Evolutionary conservation across 2,113 vertebrate species (phyloP).

Genomic region (Cichladusa arquata): DNA sequence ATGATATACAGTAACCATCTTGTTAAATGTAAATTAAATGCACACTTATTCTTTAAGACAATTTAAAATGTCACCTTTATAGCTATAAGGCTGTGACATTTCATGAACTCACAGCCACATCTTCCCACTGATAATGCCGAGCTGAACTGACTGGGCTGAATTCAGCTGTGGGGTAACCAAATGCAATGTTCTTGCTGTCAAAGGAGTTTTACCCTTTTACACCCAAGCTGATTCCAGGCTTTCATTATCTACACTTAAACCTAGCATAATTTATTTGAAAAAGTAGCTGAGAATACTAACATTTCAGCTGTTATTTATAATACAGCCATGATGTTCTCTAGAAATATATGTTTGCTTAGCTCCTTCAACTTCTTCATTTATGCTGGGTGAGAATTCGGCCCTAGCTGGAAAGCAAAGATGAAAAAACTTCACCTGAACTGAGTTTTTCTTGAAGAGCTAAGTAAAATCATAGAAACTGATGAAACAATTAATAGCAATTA

Average conservation of each 20-base stretch:
- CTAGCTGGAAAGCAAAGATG: neutral
- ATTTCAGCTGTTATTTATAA: conserved; percentile 7
- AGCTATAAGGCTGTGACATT: conserved; percentile 63
- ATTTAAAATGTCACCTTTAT: conserved; percentile 65
- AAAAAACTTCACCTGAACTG: neutral
- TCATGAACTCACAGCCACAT: conserved; percentile 50
- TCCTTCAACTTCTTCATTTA: neutral
- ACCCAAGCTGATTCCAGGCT: conserved; percentile 18
- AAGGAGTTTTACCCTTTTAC: neutral
- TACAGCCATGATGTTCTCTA: neutral
- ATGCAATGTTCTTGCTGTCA: neutral
- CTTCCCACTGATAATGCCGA: conserved; percentile 45
- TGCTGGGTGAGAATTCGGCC: neutral
- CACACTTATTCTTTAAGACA: conserved; percentile 47
- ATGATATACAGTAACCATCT: conserved; percentile 53
- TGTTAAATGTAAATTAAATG: conserved; percentile 64
- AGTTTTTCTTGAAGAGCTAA: neutral
- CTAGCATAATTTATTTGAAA: conserved; percentile 30
- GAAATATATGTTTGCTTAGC: neutral
- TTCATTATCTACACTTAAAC: conserved; percentile 56
- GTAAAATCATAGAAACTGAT: neutral
- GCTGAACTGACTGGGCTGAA: conserved; percentile 42
- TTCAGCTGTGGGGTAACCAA: conserved; percentile 19
- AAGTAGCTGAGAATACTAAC: conserved; percentile 36
- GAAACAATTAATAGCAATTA: neutral